These are phyloP conservation scores for Anoplopoma fimbria DNA, from an alignment of 2,113 vertebrate genomes.

Conservation along the genomic window DNA sequence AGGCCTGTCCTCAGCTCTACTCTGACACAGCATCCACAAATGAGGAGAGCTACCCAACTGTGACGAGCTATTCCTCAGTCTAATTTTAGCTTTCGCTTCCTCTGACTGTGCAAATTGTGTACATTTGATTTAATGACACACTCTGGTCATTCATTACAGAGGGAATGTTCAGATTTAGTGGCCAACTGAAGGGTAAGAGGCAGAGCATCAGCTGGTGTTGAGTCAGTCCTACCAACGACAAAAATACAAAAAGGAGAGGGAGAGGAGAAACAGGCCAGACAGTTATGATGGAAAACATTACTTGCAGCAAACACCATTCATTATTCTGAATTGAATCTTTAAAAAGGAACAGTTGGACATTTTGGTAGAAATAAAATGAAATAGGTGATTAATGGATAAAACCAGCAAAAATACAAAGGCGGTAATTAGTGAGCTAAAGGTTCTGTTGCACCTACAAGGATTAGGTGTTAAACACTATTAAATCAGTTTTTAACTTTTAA, in stretches of 20 bases:
- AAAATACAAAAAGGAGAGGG: background rate
- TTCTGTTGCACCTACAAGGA: background rate
- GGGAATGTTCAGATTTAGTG: background rate
- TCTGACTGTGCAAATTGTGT: background rate
- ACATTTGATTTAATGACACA: background rate
- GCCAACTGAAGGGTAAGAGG: background rate
- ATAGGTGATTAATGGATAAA: background rate
- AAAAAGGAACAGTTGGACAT: background rate
- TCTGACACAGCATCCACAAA: slow-evolving; percentile 9
- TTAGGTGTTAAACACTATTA: no score
- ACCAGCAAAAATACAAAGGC: background rate
- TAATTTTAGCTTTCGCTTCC: background rate
- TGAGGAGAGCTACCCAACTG: background rate
- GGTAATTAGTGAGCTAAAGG: no score
- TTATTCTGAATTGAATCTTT: background rate
- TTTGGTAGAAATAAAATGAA: background rate
- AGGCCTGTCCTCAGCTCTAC: slow-evolving; percentile 10
- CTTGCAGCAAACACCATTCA: no score
- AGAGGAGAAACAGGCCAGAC: slow-evolving; percentile 6
- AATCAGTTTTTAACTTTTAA: no score
- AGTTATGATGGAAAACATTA: background rate
- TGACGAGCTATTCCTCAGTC: background rate
- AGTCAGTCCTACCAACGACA: slow-evolving; percentile 1
- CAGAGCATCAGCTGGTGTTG: slow-evolving; percentile 16
- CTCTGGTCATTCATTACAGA: background rate